Base-by-base conservation (phyloP, 2,113 vertebrate genomes). In the Campylomormyrus tamandua region DNA sequence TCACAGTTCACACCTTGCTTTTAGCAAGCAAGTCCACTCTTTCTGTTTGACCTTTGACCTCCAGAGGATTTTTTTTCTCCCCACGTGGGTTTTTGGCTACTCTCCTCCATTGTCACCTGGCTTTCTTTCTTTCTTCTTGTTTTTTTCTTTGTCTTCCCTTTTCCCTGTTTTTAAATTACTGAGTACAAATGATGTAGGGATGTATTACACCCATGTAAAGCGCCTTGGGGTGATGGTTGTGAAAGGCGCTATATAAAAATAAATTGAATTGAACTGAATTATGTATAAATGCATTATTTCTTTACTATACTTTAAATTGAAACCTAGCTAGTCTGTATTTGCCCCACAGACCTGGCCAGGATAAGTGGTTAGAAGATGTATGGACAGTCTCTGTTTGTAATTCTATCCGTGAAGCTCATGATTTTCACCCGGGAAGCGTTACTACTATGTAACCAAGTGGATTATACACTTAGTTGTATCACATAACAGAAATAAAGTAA, bases 381-480 rank as follows among this genome's bases (percentile, higher is more conserved):
- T 39, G 31, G 13, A 77, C 35, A 77, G 35, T 19, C 11, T 19
- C 35, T 39, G 35, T 17, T 39, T 39, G 31, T 35, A 35, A 31
- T 74, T 74, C 10, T 74, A 24, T 74, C 70, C 0, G 0, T 42
- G 74, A 31, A 70, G 62, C 62, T 70, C 10, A 10, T 70, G 62
- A 70, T 70, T 70, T 70, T 70, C 27, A 70, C 62, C 62, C 10
- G 13, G 10, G n/a, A 21, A 84, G 11, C 19, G 0, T 83, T 45
- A 46, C 31, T 80, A 19, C 31, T 80, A 85, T 85, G 35, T 85
- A 49, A 35, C 13, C 42, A 21, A 83, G 1, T 42, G 46, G 10
- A 88, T 66, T 6, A 6, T 13, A 19, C 5, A 89, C 86, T 89
- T 39, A 92, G 91, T 45, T 83, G 5, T 19, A 46, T 58, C 27